Percentiles rank a stretch among this genome's conserved stretches.
Conservation (phyloP, 2,888 invertebrate species). For the Stegana nigrithorax region DNA sequence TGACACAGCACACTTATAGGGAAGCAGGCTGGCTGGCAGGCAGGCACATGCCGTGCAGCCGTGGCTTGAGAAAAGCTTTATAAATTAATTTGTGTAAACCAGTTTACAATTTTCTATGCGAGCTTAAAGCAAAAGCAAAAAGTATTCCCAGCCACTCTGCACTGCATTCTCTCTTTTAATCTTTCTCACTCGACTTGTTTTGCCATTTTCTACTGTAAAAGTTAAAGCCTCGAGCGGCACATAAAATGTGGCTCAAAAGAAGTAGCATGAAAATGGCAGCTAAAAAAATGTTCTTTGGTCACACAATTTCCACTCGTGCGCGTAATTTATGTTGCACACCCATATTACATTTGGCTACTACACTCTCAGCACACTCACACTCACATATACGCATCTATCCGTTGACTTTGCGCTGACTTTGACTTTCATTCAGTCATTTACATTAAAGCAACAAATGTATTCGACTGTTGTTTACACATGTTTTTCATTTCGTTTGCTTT, state of each 20-base stretch:
- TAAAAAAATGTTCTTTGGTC: neutral
- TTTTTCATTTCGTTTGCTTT: neutral
- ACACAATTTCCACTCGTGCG: slow-evolving; percentile 1
- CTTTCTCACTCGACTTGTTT: neutral
- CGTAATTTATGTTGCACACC: slow-evolving; percentile 3
- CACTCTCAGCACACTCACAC: slow-evolving; percentile 15
- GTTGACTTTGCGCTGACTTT: neutral
- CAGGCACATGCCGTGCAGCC: neutral
- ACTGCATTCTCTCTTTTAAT: neutral
- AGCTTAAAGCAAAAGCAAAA: neutral
- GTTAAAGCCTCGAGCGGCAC: neutral
- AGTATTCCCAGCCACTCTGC: no score
- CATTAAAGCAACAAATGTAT: no score
- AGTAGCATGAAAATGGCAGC: neutral
- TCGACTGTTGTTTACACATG: no score
- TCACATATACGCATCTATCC: neutral
- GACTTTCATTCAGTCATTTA: neutral
- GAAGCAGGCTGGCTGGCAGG: slow-evolving; percentile 3
- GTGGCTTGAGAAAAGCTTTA: slow-evolving; percentile 33
- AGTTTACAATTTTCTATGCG: slow-evolving; percentile 39
- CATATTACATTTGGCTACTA: slow-evolving; percentile 32
- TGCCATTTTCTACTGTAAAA: neutral
- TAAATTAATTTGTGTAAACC: slow-evolving; percentile 53
- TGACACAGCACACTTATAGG: neutral
- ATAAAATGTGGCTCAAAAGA: neutral